These are phyloP conservation scores for Riptortus pedestris DNA, from an alignment of 1,140 invertebrate genomes.

Conservation along the genomic window DNA sequence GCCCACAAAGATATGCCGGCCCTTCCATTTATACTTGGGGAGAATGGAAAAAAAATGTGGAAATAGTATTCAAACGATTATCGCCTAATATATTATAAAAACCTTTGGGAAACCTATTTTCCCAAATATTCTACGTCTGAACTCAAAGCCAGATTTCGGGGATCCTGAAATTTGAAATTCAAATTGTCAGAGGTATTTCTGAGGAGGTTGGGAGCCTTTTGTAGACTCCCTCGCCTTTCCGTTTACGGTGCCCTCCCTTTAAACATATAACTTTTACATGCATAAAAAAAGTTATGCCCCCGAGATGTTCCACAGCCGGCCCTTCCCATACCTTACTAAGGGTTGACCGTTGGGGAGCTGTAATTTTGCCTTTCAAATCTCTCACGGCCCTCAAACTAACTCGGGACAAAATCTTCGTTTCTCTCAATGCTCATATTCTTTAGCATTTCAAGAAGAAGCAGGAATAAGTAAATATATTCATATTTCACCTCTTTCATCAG, in stretches of 20 bases:
- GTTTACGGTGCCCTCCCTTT: background rate
- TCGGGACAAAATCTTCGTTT: too few relatives aligned
- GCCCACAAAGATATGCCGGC: too few relatives aligned
- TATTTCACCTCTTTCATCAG: too few relatives aligned
- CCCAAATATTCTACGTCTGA: constrained; percentile 7
- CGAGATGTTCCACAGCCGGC: background rate
- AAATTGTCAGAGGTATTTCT: constrained; percentile 1
- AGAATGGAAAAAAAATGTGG: too few relatives aligned
- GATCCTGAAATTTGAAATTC: constrained; percentile 9
- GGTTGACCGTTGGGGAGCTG: background rate
- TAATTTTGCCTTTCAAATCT: background rate
- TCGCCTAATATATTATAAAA: background rate
- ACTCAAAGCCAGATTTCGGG: constrained; percentile 12
- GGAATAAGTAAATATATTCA: too few relatives aligned
- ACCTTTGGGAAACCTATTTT: constrained; percentile 4
- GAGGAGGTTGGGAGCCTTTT: background rate
- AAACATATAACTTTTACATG: constrained; percentile 14
- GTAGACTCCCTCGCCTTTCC: background rate
- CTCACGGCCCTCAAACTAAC: too few relatives aligned
- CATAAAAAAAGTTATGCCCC: constrained; percentile 1
- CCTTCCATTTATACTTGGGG: too few relatives aligned
- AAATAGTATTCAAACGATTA: too few relatives aligned
- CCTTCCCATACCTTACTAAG: background rate
- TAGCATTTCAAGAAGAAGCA: too few relatives aligned
- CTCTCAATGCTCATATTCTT: too few relatives aligned